Evolutionary conservation across 2,888 invertebrate species (phyloP), one percentile per base, ranked within the genome.

Genomic region (Platynereis dumerilii): DNA sequence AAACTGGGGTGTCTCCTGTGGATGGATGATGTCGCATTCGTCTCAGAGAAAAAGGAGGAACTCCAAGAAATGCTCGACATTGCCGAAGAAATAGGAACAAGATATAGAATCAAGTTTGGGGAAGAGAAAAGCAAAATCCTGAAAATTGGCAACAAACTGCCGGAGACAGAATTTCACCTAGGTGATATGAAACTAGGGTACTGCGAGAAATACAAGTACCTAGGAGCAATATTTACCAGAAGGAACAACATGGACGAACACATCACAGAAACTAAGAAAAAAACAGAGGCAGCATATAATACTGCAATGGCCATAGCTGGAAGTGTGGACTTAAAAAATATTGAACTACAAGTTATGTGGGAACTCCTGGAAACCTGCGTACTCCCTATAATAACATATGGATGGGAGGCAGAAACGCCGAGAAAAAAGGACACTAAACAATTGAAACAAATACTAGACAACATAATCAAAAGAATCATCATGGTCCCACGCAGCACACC

Each of bases 261-360:
- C 1, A 57, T 39, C n/a, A 34, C 1, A 34, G 39, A 20, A 29
- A 20, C 24, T 34, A 39, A 2, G 34, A 20, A 22, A 57, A n/a
- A 57, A 39, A 20, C 57, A 5, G 57, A 57, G 12, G 39, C 34
- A 17, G 57, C 57, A 1, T 57, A 39, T 34, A 28, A 57, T 29
- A 34, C 39, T 29, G 34, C 34, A 12, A n/a, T 57, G 15, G 12
- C 12, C 29, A 29, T 34, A 3, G 20, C 57, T 2, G 42, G 24
- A 15, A 42, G 42, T 22, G n/a, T 1, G 12, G 12, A 57, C 57
- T 57, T 34, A 28, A 57, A 22, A n/a, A 34, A 34, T 1, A 39
- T 57, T 20, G 39, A 57, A 57, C 28, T 57, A 34, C n/a, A 57
- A 34, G n/a, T 12, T 24, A 57, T 57, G 34, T 57, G 57, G 57